Conservation (phyloP, 2,113 vertebrate species). For the Lepus europaeus region DNA sequence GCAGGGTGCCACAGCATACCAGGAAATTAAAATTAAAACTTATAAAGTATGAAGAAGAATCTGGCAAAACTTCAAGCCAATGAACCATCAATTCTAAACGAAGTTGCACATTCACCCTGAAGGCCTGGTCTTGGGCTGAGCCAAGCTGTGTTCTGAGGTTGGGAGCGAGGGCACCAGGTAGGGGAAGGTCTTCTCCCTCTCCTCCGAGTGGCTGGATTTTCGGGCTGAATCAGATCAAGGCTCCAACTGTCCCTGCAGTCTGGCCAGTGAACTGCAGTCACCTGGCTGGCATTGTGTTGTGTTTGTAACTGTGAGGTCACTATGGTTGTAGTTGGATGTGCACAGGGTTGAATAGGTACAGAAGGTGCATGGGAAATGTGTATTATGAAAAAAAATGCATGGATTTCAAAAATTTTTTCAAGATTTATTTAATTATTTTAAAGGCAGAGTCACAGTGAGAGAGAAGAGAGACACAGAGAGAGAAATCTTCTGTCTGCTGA, state of each 20-base stretch:
- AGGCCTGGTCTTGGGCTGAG: conserved; percentile 12
- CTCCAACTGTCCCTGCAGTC: not conserved
- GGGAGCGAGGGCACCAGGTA: not conserved
- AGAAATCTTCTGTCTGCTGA: too few species aligned
- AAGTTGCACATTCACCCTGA: not conserved
- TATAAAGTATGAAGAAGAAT: not conserved
- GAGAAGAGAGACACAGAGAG: too few species aligned
- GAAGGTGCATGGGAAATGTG: too few species aligned
- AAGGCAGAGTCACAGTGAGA: too few species aligned
- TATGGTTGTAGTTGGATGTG: not conserved
- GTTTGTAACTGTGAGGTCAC: not conserved
- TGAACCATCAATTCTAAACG: conserved; percentile 63
- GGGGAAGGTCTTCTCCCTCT: not conserved
- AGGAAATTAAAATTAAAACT: conserved; percentile 48
- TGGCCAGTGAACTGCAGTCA: not conserved
- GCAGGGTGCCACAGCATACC: not conserved
- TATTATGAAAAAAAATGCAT: too few species aligned
- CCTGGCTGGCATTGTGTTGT: not conserved
- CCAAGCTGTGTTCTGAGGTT: not conserved
- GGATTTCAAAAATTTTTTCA: too few species aligned
- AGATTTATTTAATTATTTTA: too few species aligned
- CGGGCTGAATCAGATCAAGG: not conserved
- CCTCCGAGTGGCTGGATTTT: not conserved
- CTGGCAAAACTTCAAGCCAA: conserved; percentile 34
- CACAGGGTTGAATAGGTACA: not conserved